These are phyloP conservation scores for Cephus cinctus DNA, from an alignment of 1,140 invertebrate genomes.

Conservation along the genomic window DNA sequence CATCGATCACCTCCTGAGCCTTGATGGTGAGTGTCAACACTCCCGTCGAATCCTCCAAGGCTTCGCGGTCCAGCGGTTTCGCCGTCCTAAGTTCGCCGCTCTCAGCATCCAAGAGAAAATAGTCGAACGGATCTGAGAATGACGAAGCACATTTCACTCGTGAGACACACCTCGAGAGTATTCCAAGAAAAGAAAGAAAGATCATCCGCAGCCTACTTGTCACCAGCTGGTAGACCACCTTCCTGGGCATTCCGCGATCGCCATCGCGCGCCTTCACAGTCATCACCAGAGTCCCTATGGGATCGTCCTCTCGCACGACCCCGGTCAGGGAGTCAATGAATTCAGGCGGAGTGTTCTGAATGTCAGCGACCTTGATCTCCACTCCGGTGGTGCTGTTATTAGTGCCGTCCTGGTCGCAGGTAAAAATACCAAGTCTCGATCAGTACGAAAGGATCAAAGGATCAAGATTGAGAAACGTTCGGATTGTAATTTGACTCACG, in stretches of 20 bases:
- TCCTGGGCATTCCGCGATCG: slow-evolving; percentile 75
- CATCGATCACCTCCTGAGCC: slow-evolving; percentile 77
- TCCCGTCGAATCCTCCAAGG: slow-evolving; percentile 74
- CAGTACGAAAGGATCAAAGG: too few relatives aligned
- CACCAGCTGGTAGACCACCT: slow-evolving; percentile 75
- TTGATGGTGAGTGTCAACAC: slow-evolving; percentile 73
- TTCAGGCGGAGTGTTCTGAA: slow-evolving; percentile 79
- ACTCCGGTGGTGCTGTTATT: slow-evolving; percentile 71
- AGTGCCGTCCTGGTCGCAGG: slow-evolving; percentile 68
- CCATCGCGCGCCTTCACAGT: slow-evolving; percentile 79
- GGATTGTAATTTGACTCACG: slow-evolving; percentile 56
- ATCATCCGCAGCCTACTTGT: slow-evolving; percentile 69
- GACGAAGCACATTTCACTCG: background rate
- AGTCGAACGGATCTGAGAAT: slow-evolving; percentile 77
- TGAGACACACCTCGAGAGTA: background rate
- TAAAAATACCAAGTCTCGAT: background rate
- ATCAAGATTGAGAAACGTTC: slow-evolving; percentile 18
- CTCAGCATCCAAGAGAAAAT: slow-evolving; percentile 76
- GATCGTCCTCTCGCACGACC: slow-evolving; percentile 79
- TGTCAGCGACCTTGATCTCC: slow-evolving; percentile 75
- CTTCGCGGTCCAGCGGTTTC: slow-evolving; percentile 80
- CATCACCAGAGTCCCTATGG: slow-evolving; percentile 81
- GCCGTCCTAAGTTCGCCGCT: slow-evolving; percentile 81
- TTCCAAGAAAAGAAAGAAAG: slow-evolving; percentile 2
- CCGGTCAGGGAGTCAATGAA: slow-evolving; percentile 79